Conservation (phyloP, 2,113 vertebrate species). For the Odocoileus virginianus region DNA sequence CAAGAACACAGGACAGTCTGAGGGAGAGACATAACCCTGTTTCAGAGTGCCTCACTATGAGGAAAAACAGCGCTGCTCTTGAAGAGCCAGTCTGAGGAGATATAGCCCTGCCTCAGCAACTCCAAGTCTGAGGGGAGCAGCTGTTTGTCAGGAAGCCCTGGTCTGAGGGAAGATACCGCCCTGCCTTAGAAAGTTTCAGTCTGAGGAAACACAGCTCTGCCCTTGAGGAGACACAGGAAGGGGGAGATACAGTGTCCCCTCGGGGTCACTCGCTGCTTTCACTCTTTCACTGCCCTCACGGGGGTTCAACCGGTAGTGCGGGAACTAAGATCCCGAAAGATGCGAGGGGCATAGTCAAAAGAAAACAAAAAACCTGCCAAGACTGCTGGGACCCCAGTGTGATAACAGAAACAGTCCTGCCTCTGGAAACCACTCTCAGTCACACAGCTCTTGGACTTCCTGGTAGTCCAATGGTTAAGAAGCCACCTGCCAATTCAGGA, state of each 20-base stretch:
- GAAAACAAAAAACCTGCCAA: not conserved
- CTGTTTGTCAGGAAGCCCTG: not conserved
- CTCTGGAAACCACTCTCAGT: not conserved
- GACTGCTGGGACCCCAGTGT: not conserved
- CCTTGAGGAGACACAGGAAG: not conserved
- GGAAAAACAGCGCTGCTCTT: not conserved
- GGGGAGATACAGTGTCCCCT: not conserved
- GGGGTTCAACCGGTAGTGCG: not conserved
- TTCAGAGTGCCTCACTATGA: not conserved
- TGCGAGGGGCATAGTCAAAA: not conserved
- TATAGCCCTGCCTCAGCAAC: not conserved
- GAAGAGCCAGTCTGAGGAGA: not conserved
- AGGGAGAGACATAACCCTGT: not conserved
- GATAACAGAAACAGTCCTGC: not conserved
- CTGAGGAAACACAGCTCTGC: not conserved
- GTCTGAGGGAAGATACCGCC: not conserved
- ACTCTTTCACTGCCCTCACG: not conserved
- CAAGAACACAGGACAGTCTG: not conserved
- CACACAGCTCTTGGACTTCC: not conserved
- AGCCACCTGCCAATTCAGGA: not conserved
- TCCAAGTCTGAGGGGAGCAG: not conserved
- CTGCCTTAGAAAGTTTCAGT: not conserved
- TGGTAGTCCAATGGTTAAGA: not conserved
- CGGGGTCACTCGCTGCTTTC: not conserved
- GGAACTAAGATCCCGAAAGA: not conserved